These are phyloP conservation scores for Drosophila bocqueti DNA, from an alignment of 1,140 invertebrate species.

Conservation along the genomic window DNA sequence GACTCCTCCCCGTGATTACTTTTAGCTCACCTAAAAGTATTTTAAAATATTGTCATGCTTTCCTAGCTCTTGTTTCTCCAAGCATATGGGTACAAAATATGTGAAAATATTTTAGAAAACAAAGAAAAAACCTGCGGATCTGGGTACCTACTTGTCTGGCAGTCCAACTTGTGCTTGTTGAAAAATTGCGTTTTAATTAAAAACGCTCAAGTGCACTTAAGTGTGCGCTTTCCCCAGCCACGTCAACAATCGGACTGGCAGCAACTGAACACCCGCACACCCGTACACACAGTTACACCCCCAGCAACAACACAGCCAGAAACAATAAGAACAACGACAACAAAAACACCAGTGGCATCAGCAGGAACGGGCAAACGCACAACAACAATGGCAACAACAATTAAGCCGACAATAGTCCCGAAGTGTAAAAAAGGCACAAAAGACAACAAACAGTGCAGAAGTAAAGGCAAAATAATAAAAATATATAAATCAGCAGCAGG, in stretches of 20 bases:
- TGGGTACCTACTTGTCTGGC: constrained; percentile 22
- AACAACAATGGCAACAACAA: constrained; percentile 58
- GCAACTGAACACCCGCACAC: constrained; percentile 40
- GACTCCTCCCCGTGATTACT: constrained; percentile 3
- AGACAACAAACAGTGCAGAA: constrained; percentile 37
- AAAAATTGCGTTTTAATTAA: constrained; percentile 82
- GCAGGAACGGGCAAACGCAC: constrained; percentile 23
- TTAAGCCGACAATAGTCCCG: constrained; percentile 68
- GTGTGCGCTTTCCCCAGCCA: constrained; percentile 72
- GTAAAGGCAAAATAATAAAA: constrained; percentile 32
- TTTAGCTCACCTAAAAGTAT: background rate
- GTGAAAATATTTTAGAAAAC: constrained; percentile 18
- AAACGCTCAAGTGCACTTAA: constrained; percentile 83
- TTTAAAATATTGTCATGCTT: constrained; percentile 25
- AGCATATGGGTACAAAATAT: constrained; percentile 12
- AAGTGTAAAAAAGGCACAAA: constrained; percentile 58
- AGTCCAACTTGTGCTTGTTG: constrained; percentile 57
- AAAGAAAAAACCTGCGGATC: constrained; percentile 1
- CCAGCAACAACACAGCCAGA: constrained; percentile 3
- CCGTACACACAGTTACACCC: constrained; percentile 25
- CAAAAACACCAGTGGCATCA: background rate
- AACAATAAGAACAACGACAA: constrained; percentile 5
- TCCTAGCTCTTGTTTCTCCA: background rate
- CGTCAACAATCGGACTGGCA: constrained; percentile 66
- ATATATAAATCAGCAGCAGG: constrained; percentile 3